These are phyloP conservation scores for Bagarius yarrelli DNA, from an alignment of 2,113 vertebrate genomes.

Conservation along the genomic window DNA sequence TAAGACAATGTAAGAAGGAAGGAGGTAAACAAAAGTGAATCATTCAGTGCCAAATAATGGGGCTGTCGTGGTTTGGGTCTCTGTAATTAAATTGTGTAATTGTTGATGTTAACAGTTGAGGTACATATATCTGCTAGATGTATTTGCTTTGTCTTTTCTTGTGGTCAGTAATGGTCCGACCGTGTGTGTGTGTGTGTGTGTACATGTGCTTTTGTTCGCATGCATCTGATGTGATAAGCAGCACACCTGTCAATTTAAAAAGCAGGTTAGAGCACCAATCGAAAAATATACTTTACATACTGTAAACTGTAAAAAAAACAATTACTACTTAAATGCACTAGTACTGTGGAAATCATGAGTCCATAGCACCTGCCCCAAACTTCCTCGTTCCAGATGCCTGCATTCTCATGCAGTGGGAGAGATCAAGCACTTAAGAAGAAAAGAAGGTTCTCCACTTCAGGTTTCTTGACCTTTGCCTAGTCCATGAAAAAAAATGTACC, in stretches of 20 bases:
- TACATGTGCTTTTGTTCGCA: conserved; percentile 7
- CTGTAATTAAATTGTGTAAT: not conserved
- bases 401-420: not conserved
- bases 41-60: conserved; percentile 6
- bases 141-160: not conserved
- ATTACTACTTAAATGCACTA: not conserved
- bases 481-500: not conserved
- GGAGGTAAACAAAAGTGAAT: not conserved
- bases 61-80: not conserved
- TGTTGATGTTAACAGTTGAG: not conserved
- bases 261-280: not conserved
- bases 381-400: not conserved
- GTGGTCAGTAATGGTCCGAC: not conserved
- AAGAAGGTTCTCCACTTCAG: not conserved
- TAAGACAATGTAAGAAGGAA: not conserved
- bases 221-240: conserved; percentile 1
- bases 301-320: not conserved
- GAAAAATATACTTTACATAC: not conserved
- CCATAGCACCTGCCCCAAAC: not conserved
- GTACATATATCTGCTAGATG: too few species aligned
- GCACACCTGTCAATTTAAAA: too few species aligned
- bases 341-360: not conserved
- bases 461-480: not conserved
- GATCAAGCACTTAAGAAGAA: not conserved
- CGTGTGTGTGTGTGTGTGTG: not conserved